phyloP scores from a whole-genome alignment of 2,113 vertebrate species.

The Syrmaticus mikado region DNA sequence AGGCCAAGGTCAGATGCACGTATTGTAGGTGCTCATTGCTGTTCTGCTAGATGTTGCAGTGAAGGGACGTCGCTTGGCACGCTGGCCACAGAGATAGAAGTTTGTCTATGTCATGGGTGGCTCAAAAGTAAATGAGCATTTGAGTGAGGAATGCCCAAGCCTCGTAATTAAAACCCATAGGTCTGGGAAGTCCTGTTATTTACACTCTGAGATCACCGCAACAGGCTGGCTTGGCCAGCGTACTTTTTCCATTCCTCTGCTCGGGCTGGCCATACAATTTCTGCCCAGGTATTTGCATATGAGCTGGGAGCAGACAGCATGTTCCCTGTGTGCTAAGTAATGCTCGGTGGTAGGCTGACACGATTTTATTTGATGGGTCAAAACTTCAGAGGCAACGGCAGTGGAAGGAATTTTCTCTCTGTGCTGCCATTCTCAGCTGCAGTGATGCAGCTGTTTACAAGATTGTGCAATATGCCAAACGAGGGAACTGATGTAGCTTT shows the following conservation, averaged over 20 bases:
- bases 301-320: neutral
- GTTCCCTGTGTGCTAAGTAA: neutral
- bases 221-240: neutral
- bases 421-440: neutral
- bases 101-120: neutral
- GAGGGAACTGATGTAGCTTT: neutral
- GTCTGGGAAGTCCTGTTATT: slow-evolving; percentile 4
- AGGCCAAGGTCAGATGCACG: neutral
- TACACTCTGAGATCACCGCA: neutral
- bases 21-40: neutral
- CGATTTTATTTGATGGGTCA: neutral
- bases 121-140: neutral
- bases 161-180: neutral
- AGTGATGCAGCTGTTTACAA: neutral
- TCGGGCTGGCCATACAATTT: neutral
- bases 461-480: neutral
- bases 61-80: neutral
- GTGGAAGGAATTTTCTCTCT: neutral
- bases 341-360: neutral
- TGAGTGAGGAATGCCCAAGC: neutral
- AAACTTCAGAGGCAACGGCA: neutral
- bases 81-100: neutral
- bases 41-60: neutral
- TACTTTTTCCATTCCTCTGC: neutral
- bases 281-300: neutral